phyloP scores from a whole-genome alignment of 2,113 vertebrate genomes.

The Nestor notabilis region DNA sequence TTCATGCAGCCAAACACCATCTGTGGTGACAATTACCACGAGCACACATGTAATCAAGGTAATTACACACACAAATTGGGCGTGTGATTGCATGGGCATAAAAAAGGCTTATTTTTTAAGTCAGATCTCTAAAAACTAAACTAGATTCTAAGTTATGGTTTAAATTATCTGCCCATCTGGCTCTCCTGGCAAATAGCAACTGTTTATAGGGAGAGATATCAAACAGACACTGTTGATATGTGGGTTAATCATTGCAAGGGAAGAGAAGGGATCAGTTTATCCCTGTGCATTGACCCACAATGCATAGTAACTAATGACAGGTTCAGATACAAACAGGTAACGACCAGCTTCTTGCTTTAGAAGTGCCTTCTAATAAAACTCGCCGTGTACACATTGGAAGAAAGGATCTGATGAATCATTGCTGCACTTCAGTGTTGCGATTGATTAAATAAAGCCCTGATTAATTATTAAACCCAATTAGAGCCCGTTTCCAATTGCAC shows the following conservation, averaged over 20 bases:
- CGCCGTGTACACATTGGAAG: neutral
- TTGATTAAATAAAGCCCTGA: neutral
- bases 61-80: constrained; percentile 40
- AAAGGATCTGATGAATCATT: neutral
- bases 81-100: constrained; percentile 49
- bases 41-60: neutral
- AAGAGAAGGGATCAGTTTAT: neutral
- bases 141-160: neutral
- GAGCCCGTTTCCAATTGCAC: rapidly evolving
- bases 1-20: neutral
- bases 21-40: constrained; percentile 20
- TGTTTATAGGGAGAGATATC: neutral
- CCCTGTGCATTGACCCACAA: neutral
- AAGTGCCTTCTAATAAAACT: neutral
- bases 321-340: neutral
- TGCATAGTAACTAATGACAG: neutral
- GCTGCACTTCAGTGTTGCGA: neutral
- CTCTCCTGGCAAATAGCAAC: neutral
- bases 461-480: neutral
- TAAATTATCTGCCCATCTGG: neutral
- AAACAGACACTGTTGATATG: neutral
- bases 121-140: neutral
- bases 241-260: constrained; percentile 30
- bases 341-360: neutral
- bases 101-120: neutral